Evolutionary conservation across 2,888 invertebrate species (phyloP), one percentile per base, ranked within the genome.

Genomic region (Apocheima hispidaria): DNA sequence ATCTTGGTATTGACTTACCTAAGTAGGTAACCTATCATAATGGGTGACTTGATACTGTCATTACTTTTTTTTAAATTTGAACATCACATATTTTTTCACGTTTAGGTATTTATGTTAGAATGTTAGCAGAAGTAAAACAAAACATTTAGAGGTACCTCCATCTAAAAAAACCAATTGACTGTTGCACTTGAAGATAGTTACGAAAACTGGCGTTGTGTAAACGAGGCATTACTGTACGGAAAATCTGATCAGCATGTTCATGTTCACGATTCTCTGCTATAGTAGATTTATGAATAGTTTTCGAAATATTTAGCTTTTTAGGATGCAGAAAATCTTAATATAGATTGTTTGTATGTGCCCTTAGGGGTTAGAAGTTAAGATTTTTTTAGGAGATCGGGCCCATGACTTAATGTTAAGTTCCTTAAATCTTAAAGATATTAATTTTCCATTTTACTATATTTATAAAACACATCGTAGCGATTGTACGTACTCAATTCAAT

Each of bases 361-460:
- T 69, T 83, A 84, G 83, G 75, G 77, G 71, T 78, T 86, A 86
- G 79, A 66, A 66, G 69, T 79, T 87, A 88, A 88, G 87, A 77
- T 88, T 87, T 86, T n/a, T 87, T 83, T 88, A 88, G 90, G 83
- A 82, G 81, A 85, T 86, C 82, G 91, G 89, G 90, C 91, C 91
- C 92, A 92, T 92, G 92, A 92, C 92, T 90, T 92, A 89, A 85
- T 75, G 73, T 82, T 89, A 90, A 89, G 90, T 91, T 89, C 83
- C 84, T 84, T 86, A 77, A 71, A 72, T 69, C 74, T 64, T 59
- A 68, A 79, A 73, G 61, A 68, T 69, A 68, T 69, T 70, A 56
- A 44, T 65, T 69, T 63, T 65, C 58, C 49, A 59, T 66, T 61
- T 63, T 54, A 75, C 71, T 76, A 69, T 56, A 52, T 62, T 61